Base-by-base conservation (phyloP, 2,113 vertebrate species). In the Dicerorhinus sumatrensis region DNA sequence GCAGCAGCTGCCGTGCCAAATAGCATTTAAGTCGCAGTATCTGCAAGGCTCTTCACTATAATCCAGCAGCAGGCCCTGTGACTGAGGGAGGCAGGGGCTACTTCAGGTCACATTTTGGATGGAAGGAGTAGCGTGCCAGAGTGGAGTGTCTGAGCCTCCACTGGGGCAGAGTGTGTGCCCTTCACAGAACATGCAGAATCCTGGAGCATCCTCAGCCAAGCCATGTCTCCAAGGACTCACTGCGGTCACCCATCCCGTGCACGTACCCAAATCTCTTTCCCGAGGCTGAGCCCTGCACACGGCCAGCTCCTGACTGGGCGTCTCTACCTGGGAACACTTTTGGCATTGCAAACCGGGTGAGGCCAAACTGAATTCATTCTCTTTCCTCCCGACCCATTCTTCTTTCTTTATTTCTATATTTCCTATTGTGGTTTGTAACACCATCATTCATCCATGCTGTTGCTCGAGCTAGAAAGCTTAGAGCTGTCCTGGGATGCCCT, bases 201-300 rank as follows among this genome's bases (percentile, higher is more conserved):
- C 9, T 2, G 8, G 54, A 17, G 54, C 63, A 20, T 58, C 25
- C 36, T 94, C 33, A 77, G 73, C 23, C 11, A 58, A 17, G 31
- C 42, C 23, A 5, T 0, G 29, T 25, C 63, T 5, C 39, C 3
- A 6, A n/a, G 58, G 51, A 67, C 25, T 36, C 63, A 14, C 10
- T 4, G 17, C n/a, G 7, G 8, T 33, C 7, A 3, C 51, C 5
- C 31, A 20, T 63, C 31, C 31, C 6, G 2, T 0, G 29, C 13
- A 7, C 56, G 10, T 31, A 7, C 17, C 2, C 29, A 36, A 42
- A 6, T 48, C 9, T 87, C 51, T 29, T 33, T 27, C 36, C 63
- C 25, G 16, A 21, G 17, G 1, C 0, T 75, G 6, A 27, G 63
- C 63, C 31, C 4, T 1, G 4, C 2, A 6, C 11, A 0, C 4